Evolutionary conservation across 2,888 invertebrate genomes (phyloP), one percentile per base, ranked within the genome.

Genomic region (Sminthurides aquaticus): DNA sequence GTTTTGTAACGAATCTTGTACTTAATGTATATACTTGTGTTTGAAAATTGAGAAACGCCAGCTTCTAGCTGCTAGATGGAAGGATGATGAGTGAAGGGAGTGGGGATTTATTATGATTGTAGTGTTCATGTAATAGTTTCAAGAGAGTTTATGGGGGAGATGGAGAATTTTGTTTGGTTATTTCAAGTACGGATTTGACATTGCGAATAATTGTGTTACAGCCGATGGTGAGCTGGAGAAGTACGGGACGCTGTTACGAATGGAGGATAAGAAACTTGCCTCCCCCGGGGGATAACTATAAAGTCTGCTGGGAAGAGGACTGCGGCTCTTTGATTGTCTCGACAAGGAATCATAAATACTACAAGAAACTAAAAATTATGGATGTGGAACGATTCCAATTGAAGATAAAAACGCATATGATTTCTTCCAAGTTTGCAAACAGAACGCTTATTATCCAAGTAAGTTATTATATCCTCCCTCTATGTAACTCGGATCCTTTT

Each of bases 191-290:
- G n/a, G n/a, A n/a, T n/a, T n/a, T 34, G 5, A 15, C 43, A 34
- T 34, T 34, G 43, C 43, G 8, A 34, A 34, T 34, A n/a, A n/a
- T 18, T 43, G n/a, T 26, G 5, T 54, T 22, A n/a, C 54, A 64
- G 64, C 64, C 64, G 25, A 27, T 27, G 11, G 59, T 64, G 28
- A 59, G 27, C 34, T 64, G 49, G 25, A 22, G 59, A 29, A 52
- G 58, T n/a, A 26, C 25, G 1, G 26, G 24, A 20, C 20, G 25
- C n/a, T 64, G 24, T 54, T 64, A 59, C 43, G 64, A 64, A 43
- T 64, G 64, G 64, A 22, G 64, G 24, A 54, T 64, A n/a, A 43
- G 64, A 24, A 64, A 64, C 20, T 43, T 64, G 28, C 59, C 59
- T 26, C 28, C 49, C 5, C 59, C 64, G 1, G 59, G 59, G 29